Evolutionary conservation across 2,113 vertebrate genomes (phyloP), one percentile per base, ranked within the genome.

Genomic region (Pycnonotus jocosus): DNA sequence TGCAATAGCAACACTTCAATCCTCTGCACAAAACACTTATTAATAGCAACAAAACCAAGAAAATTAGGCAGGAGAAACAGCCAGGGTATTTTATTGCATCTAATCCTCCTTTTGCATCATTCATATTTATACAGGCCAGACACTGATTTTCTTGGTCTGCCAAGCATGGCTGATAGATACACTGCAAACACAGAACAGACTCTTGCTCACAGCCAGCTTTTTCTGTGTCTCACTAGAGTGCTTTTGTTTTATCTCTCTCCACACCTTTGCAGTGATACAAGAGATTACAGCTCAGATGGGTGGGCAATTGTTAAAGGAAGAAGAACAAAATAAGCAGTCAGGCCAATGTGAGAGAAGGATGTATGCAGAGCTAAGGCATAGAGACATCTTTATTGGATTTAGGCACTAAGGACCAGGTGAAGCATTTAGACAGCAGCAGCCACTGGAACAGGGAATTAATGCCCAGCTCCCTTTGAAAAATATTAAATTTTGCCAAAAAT

Each of bases 191-290:
- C 37, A 88, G 70, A 73, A 8, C 60, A 81, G 54, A 38, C 8
- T 66, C 58, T 62, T 91, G 62, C 92, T 91, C 27, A 4, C 69
- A 70, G 78, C 16, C 24, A 7, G 61, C 22, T 21, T 92, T 80
- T 76, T 40, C 71, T 40, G 54, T 31, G 42, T 56, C 73, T 91
- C 86, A 68, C 77, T 27, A 19, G 37, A 92, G 28, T 38, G 66
- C 57, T 86, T 95, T 91, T 88, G 35, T 86, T 95, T 94, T 81
- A 62, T 86, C 81, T 92, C 65, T 51, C 80, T 58, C 69, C 44
- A 45, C 78, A 92, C 84, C 62, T 93, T 85, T 69, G 25, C 68
- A 19, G 27, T 0, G 8, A 91, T 15, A 35, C 44, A 94, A 72
- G 84, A 18, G 51, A 51, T 56, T 53, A 64, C 31, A 81, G 48